Conservation (phyloP, 2,888 invertebrate species). For the Metellina segmentata region DNA sequence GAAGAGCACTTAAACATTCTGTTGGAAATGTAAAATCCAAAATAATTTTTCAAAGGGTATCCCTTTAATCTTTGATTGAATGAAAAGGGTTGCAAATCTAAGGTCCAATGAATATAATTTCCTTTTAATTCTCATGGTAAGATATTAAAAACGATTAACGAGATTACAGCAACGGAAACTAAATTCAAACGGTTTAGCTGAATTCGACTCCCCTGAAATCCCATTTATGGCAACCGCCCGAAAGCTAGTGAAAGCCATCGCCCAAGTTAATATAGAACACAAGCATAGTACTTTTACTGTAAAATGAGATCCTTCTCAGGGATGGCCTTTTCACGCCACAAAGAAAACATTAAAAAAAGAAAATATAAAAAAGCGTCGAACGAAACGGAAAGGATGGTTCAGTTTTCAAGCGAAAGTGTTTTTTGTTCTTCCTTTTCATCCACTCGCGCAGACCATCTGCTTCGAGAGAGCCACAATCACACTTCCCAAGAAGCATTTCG, state of each 20-base stretch:
- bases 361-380: neutral
- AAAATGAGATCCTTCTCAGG: constrained; percentile 42
- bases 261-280: neutral
- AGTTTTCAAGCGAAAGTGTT: constrained; percentile 48
- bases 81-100: too few species aligned
- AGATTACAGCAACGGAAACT: too few species aligned
- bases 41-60: too few species aligned
- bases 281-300: neutral
- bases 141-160: too few species aligned
- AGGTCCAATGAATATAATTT: too few species aligned
- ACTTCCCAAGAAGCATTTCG: neutral
- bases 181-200: too few species aligned
- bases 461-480: neutral
- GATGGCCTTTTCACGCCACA: neutral
- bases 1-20: too few species aligned
- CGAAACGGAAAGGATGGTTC: constrained; percentile 62
- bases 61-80: too few species aligned
- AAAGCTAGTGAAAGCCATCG: neutral
- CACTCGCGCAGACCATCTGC: constrained; percentile 25
- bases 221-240: neutral
- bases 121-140: too few species aligned
- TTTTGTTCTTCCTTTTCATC: neutral
- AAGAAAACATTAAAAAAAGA: constrained; percentile 10
- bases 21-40: too few species aligned
- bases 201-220: neutral